phyloP scores from a whole-genome alignment of 2,113 vertebrate genomes.

The Trichechus manatus region DNA sequence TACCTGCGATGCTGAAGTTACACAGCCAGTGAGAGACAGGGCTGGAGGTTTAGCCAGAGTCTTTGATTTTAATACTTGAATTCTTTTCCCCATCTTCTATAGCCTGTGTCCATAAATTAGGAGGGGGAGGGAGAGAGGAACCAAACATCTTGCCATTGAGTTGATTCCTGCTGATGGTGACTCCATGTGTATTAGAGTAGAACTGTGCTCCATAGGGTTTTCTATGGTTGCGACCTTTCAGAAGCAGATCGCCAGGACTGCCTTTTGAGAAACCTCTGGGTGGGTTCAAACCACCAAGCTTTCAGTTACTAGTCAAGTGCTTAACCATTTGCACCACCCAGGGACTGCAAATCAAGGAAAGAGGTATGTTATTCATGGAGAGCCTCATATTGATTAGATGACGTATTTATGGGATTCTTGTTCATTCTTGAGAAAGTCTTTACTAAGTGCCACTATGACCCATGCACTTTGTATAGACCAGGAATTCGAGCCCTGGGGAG shows the following conservation, averaged over 20 bases:
- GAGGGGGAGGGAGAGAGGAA: neutral
- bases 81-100: neutral
- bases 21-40: neutral
- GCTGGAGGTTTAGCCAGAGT: neutral
- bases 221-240: neutral
- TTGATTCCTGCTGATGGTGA: neutral
- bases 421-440: neutral
- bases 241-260: neutral
- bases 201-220: neutral
- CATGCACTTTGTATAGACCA: neutral
- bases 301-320: neutral
- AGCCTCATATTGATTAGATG: neutral
- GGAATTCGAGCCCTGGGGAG: neutral
- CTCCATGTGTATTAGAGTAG: neutral
- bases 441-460: neutral
- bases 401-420: neutral
- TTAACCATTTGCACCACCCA: neutral
- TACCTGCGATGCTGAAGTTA: neutral
- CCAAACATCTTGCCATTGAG: neutral
- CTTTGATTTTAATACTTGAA: neutral
- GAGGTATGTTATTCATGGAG: rapidly evolving
- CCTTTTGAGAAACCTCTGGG: neutral
- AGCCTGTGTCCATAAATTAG: neutral
- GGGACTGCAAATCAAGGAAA: neutral
- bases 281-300: neutral